phyloP scores from a whole-genome alignment of 2,888 invertebrate genomes.

The Chromoteleia sp. region DNA sequence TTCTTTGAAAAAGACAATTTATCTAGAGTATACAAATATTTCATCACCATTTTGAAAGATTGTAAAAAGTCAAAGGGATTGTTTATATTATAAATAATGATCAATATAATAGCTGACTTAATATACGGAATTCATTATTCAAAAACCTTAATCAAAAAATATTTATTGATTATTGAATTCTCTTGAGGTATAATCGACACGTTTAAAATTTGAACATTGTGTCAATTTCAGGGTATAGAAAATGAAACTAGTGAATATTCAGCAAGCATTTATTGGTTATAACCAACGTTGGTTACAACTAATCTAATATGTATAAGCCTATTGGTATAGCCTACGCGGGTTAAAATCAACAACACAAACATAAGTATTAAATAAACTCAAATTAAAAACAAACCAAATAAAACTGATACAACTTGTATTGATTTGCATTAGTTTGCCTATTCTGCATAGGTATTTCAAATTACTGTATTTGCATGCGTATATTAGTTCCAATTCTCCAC shows the following conservation, averaged over 20 bases:
- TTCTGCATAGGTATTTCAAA: slow-evolving; percentile 24
- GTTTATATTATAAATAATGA: neutral
- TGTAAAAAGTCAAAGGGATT: too few relatives aligned
- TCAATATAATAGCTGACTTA: too few relatives aligned
- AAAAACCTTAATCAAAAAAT: slow-evolving; percentile 14
- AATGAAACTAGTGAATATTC: slow-evolving; percentile 63
- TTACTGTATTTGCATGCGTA: slow-evolving; percentile 21
- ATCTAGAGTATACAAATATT: too few relatives aligned
- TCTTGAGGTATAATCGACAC: slow-evolving; percentile 15
- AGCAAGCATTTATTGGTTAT: slow-evolving; percentile 63
- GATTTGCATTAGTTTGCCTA: slow-evolving; percentile 17
- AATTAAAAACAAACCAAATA: slow-evolving; percentile 21
- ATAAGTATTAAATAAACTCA: slow-evolving; percentile 18
- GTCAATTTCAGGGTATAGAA: slow-evolving; percentile 48
- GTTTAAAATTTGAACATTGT: slow-evolving; percentile 44
- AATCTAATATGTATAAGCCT: slow-evolving; percentile 61
- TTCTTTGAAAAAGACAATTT: too few relatives aligned
- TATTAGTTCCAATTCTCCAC: slow-evolving; percentile 34
- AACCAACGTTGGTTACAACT: slow-evolving; percentile 52
- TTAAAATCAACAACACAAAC: slow-evolving; percentile 29
- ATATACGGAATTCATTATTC: too few relatives aligned
- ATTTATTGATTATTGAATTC: slow-evolving; percentile 22
- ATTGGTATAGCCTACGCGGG: slow-evolving; percentile 33
- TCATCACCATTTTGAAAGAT: too few relatives aligned
- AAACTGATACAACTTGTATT: slow-evolving; percentile 1